A percentile compares a stretch with the other conserved stretches of the same genome.
These are phyloP conservation scores for Clarias macrocephalus DNA, from an alignment of 2,113 vertebrate genomes.

Conservation along the genomic window DNA sequence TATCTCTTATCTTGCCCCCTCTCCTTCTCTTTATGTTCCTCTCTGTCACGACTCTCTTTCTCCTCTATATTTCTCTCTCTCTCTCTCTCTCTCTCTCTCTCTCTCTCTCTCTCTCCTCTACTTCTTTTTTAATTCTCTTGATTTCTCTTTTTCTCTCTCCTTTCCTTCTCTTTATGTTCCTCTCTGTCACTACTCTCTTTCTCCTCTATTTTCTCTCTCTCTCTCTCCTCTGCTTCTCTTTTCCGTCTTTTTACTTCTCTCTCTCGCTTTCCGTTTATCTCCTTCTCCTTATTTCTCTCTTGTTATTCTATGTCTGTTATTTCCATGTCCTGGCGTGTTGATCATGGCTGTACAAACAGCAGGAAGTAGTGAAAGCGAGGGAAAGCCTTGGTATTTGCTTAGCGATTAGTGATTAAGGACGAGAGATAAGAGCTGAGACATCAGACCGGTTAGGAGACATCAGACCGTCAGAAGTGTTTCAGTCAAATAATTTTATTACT, in stretches of 20 bases:
- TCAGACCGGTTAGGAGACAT: neutral
- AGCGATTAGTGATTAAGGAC: neutral
- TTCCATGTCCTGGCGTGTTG: neutral
- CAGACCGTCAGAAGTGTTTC: neutral
- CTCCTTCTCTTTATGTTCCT: constrained; percentile 19
- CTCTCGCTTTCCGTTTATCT: neutral
- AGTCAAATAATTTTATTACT: neutral
- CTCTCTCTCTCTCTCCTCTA: neutral
- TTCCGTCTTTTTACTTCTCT: neutral
- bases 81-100: neutral
- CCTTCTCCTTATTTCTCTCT: neutral
- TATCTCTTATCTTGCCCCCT: neutral
- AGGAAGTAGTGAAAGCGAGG: neutral
- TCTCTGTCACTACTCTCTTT: constrained; percentile 12
- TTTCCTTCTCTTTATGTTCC: constrained; percentile 13
- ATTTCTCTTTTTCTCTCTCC: neutral
- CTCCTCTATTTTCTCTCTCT: neutral
- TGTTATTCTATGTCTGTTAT: neutral
- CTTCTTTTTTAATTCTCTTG: neutral
- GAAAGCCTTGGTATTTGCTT: neutral
- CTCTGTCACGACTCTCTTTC: constrained; percentile 3
- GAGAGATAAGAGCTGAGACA: neutral
- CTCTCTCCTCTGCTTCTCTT: neutral
- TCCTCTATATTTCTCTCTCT: neutral
- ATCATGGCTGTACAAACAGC: neutral